A percentile compares a stretch with the other conserved stretches of the same genome.
phyloP scores from a whole-genome alignment of 2,113 vertebrate genomes.

The Atherinomorus stipes region DNA sequence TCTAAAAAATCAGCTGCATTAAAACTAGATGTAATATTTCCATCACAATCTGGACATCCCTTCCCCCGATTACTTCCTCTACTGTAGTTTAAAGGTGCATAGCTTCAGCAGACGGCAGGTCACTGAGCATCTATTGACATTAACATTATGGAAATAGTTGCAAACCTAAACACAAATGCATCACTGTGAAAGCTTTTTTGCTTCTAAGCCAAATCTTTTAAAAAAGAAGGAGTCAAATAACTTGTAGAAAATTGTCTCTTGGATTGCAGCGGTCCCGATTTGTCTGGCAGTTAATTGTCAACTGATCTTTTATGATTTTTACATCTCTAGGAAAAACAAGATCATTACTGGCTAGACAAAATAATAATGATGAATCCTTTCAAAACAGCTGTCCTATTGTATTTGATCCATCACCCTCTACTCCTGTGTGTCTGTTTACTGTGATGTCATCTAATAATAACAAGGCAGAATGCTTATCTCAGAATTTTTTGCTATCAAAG shows the following conservation, averaged over 20 bases:
- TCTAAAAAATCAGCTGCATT: too few relatives aligned
- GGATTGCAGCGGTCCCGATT: not conserved
- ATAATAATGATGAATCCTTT: constrained; percentile 25
- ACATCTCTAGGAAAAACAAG: constrained; percentile 2
- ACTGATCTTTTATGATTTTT: too few relatives aligned
- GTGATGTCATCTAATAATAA: not conserved
- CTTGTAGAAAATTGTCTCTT: not conserved
- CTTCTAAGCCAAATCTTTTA: not conserved
- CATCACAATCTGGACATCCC: too few relatives aligned
- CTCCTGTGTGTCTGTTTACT: not conserved
- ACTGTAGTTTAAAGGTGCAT: not conserved
- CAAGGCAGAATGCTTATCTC: not conserved
- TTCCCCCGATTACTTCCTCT: not conserved
- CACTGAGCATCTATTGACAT: not conserved
- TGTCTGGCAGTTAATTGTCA: too few relatives aligned
- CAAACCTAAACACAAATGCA: not conserved
- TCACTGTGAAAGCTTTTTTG: not conserved
- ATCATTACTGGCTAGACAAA: not conserved
- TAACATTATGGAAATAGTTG: not conserved
- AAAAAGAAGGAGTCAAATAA: too few relatives aligned
- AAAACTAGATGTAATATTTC: not conserved
- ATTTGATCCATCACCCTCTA: not conserved
- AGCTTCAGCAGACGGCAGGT: not conserved
- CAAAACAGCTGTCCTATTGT: constrained; percentile 1
- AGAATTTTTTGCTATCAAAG: not conserved